Percentiles rank a stretch among this genome's conserved stretches.
Evolutionary conservation across 2,113 vertebrate species (phyloP).

Genomic region (Xyrauchen texanus): DNA sequence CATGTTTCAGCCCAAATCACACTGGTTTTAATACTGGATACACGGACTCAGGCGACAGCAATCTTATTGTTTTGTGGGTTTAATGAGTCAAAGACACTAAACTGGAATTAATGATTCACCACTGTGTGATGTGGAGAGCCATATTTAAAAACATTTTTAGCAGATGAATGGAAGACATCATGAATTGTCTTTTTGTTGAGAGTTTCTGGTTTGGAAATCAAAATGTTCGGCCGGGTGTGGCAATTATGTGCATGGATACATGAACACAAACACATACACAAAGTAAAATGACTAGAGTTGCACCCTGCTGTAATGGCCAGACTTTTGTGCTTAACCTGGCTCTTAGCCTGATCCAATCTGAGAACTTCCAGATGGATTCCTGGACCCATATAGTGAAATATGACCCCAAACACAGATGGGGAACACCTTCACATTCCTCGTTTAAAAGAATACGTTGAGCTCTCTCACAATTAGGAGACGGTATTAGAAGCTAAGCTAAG

Average conservation of each 20-base stretch:
- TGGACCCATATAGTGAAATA: background rate
- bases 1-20: background rate
- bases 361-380: constrained; percentile 69
- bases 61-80: constrained; percentile 30
- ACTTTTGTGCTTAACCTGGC: constrained; percentile 5
- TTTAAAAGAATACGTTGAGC: constrained; percentile 33
- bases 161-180: too few species aligned
- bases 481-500: too few species aligned
- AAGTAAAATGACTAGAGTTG: background rate
- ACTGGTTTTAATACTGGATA: background rate
- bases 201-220: constrained; percentile 21
- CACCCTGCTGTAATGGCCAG: too few species aligned
- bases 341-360: constrained; percentile 56
- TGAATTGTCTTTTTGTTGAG: constrained; percentile 2
- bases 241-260: too few species aligned
- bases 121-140: background rate
- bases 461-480: background rate
- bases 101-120: background rate
- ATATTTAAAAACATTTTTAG: too few species aligned
- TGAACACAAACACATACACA: constrained; percentile 10
- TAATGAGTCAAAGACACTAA: constrained; percentile 7
- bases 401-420: constrained; percentile 50
- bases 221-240: too few species aligned
- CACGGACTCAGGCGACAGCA: background rate
- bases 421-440: constrained; percentile 41